A percentile compares a stretch with the other conserved stretches of the same genome.
Conservation (phyloP, 2,888 invertebrate genomes). For the Elmis aenea region DNA sequence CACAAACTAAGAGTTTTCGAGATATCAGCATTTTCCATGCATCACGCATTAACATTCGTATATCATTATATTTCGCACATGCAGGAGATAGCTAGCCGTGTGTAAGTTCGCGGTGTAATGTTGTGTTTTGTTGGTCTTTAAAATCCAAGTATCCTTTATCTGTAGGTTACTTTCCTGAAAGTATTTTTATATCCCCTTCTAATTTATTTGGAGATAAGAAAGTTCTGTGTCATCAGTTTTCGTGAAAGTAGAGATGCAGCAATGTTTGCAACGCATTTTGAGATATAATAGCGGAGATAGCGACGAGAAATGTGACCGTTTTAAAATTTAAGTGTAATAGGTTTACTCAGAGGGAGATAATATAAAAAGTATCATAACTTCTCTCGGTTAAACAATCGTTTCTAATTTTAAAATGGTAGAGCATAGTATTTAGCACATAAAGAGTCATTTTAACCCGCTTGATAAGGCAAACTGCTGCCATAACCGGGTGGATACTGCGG, state of each 20-base stretch:
- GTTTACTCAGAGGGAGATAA: conserved; percentile 43
- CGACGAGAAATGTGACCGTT: conserved; percentile 46
- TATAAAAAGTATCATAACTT: conserved; percentile 44
- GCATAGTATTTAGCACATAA: conserved; percentile 40
- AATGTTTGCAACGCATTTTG: conserved; percentile 42
- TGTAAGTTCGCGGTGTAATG: no score
- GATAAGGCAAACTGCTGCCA: conserved; percentile 36
- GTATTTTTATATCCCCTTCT: conserved; percentile 26
- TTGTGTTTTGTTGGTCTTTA: no score
- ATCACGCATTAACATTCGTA: no score
- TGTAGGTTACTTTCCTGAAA: conserved; percentile 21
- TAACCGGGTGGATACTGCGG: conserved; percentile 29
- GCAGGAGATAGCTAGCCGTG: no score
- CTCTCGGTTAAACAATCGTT: conserved; percentile 40
- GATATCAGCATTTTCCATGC: conserved; percentile 10
- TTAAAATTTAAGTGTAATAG: conserved; percentile 48
- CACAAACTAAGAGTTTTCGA: conserved; percentile 37
- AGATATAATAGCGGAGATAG: conserved; percentile 45
- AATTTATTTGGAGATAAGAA: conserved; percentile 46
- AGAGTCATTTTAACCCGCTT: conserved; percentile 35
- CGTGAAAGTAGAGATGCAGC: conserved; percentile 34
- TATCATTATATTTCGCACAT: no score
- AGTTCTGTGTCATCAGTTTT: conserved; percentile 45
- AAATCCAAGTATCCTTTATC: no score
- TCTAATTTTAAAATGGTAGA: conserved; percentile 42